Conservation (phyloP, 1,140 invertebrate genomes). For the Drosophila erecta region DNA sequence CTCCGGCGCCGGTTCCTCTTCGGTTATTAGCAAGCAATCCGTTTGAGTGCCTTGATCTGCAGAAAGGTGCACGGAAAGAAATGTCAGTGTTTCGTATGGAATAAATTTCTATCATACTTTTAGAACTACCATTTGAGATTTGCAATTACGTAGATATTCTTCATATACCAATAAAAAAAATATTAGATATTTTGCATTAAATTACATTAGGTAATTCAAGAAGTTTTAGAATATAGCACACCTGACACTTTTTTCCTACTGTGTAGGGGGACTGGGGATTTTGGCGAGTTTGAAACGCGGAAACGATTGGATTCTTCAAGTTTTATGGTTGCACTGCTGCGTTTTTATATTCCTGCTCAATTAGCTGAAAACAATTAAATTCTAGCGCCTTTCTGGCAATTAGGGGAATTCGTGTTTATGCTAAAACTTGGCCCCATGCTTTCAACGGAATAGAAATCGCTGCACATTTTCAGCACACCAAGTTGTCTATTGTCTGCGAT, state of each 20-base stretch:
- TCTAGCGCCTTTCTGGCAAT: constrained; percentile 52
- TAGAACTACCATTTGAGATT: neutral
- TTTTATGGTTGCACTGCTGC: constrained; percentile 41
- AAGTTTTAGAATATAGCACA: too few species aligned
- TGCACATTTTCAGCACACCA: constrained; percentile 9
- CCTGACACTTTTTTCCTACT: neutral
- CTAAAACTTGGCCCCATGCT: constrained; percentile 70
- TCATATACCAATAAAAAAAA: too few species aligned
- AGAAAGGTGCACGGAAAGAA: neutral
- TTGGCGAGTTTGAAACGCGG: constrained; percentile 36
- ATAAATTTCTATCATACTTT: neutral
- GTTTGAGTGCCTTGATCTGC: constrained; percentile 81
- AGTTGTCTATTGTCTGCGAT: constrained; percentile 39
- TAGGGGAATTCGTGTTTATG: constrained; percentile 59
- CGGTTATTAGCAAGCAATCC: constrained; percentile 73
- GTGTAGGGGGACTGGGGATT: constrained; percentile 2
- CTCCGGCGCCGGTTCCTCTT: constrained; percentile 41
- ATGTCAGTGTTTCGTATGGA: neutral
- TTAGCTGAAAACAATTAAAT: constrained; percentile 60
- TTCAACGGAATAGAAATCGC: constrained; percentile 38
- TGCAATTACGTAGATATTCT: too few species aligned
- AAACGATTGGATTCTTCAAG: constrained; percentile 38
- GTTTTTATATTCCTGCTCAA: constrained; percentile 42
- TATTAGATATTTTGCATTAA: too few species aligned
- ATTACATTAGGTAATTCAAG: too few species aligned